These are phyloP conservation scores for Panulirus ornatus DNA, from an alignment of 1,140 invertebrate genomes.

Conservation along the genomic window DNA sequence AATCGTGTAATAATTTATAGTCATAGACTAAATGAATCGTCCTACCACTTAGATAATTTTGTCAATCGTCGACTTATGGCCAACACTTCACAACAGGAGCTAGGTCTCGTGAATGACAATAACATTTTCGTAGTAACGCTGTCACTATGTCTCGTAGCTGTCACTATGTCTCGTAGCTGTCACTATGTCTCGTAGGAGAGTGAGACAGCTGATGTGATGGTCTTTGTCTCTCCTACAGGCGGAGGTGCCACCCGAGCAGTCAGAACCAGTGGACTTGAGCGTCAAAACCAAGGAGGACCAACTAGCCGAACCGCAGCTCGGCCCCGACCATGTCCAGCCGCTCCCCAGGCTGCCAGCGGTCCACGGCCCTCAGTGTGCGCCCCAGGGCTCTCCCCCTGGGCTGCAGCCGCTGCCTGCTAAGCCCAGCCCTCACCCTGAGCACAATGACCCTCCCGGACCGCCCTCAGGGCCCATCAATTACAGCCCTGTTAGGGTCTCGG, in stretches of 20 bases:
- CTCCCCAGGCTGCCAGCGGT: slow-evolving; percentile 27
- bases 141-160: no score
- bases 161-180: no score
- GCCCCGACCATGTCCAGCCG: slow-evolving; percentile 39
- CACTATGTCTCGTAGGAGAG: no score
- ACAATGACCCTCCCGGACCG: slow-evolving; percentile 23
- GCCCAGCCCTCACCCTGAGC: neutral
- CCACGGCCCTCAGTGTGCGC: neutral
- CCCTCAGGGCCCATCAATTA: slow-evolving; percentile 21
- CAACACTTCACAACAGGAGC: no score
- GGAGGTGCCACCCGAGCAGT: slow-evolving; percentile 60
- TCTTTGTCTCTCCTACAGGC: slow-evolving; percentile 4
- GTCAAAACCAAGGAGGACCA: slow-evolving; percentile 51
- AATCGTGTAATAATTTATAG: no score
- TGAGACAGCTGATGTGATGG: neutral
- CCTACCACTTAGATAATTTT: no score
- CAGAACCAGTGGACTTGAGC: slow-evolving; percentile 58
- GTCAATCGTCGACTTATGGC: no score
- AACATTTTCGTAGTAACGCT: no score
- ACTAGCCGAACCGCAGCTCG: neutral
- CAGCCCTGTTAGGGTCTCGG: neutral
- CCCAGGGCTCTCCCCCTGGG: neutral
- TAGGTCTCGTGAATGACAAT: no score
- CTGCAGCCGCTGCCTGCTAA: neutral
- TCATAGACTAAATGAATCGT: no score